phyloP scores from a whole-genome alignment of 2,797 vertebrate species.

The Poeciliopsis paucimaculata region DNA sequence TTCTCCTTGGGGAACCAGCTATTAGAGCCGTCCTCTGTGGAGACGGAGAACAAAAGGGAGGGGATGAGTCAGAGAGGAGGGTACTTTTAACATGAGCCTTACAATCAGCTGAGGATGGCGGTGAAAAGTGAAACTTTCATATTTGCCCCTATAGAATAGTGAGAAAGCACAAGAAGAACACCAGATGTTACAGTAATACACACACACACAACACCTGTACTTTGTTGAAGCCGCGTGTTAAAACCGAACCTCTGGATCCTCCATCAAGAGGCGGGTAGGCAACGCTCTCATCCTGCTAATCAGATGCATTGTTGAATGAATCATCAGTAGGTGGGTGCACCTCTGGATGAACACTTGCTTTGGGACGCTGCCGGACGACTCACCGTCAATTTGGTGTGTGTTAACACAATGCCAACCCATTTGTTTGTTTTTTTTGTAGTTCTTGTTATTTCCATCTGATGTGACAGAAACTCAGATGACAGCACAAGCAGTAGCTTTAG shows the following conservation, averaged over 20 bases:
- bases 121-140: not conserved
- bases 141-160: not conserved
- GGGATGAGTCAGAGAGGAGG: not conserved
- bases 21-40: constrained; percentile 87
- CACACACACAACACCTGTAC: not conserved
- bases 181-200: not conserved
- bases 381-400: not conserved
- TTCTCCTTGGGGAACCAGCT: constrained; percentile 98
- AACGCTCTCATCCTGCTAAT: not conserved
- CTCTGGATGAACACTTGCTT: not conserved
- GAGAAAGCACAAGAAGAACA: not conserved
- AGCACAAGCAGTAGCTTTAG: not conserved
- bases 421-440: not conserved
- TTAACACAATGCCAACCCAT: not conserved
- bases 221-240: not conserved
- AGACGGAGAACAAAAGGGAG: constrained; percentile 46
- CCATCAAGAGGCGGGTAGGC: not conserved
- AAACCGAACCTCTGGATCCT: not conserved
- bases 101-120: not conserved
- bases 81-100: not conserved
- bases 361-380: not conserved
- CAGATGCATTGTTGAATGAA: not conserved
- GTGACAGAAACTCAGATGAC: not conserved
- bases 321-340: not conserved
- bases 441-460: not conserved